Evolutionary conservation across 1,140 invertebrate genomes (phyloP).

Genomic region (Microplitis demolitor): DNA sequence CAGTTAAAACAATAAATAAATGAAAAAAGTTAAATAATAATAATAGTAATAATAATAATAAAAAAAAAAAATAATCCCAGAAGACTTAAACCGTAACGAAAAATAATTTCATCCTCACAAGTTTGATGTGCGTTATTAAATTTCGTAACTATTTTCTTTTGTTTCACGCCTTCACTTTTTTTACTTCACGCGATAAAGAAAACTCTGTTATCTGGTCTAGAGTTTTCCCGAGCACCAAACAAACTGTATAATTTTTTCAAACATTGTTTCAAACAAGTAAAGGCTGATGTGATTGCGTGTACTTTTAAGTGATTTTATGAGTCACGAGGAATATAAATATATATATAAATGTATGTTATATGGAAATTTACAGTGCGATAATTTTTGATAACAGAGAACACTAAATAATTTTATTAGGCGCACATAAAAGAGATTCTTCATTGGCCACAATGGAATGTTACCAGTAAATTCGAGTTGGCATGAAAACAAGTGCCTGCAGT

Average conservation of each 20-base stretch:
- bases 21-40: not conserved
- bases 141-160: conserved; percentile 13
- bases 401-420: conserved; percentile 15
- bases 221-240: not conserved
- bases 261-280: too few species aligned
- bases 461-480: conserved; percentile 11
- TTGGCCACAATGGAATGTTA: not conserved
- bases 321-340: too few species aligned
- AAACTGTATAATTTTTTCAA: not conserved
- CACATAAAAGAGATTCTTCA: conserved; percentile 10
- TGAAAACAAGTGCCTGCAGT: conserved; percentile 7
- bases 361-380: too few species aligned
- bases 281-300: too few species aligned
- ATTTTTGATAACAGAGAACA: too few species aligned
- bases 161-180: conserved; percentile 10
- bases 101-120: conserved; percentile 17
- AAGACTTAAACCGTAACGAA: not conserved
- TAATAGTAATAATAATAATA: not conserved
- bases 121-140: conserved; percentile 24
- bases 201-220: conserved; percentile 27
- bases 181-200: conserved; percentile 24
- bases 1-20: not conserved
- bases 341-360: too few species aligned
- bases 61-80: not conserved
- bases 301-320: too few species aligned